A percentile compares a stretch with the other conserved stretches of the same genome.
These are phyloP conservation scores for Hemitrygon akajei DNA, from an alignment of 2,797 vertebrate genomes.

Conservation along the genomic window DNA sequence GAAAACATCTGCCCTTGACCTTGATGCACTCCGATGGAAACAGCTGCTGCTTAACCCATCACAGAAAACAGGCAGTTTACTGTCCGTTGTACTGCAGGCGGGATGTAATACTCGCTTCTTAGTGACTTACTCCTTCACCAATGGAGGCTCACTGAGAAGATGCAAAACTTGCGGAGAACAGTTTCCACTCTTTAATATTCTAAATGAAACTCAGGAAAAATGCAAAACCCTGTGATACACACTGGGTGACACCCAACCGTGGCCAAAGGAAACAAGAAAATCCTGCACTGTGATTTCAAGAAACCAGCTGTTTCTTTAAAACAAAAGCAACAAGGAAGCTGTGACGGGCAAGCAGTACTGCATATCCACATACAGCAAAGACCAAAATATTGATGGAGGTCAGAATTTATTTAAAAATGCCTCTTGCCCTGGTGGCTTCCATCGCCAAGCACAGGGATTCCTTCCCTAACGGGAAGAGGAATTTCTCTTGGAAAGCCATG, in stretches of 20 bases:
- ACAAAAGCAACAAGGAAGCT: neutral
- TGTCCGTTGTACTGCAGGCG: neutral
- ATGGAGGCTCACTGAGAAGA: neutral
- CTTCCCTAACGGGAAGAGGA: no score
- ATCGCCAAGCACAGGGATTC: neutral
- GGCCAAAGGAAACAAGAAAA: neutral
- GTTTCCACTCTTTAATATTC: neutral
- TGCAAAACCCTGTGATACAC: neutral
- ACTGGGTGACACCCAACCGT: no score
- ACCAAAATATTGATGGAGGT: neutral
- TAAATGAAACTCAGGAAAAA: neutral
- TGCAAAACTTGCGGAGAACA: neutral
- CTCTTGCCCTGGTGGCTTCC: neutral
- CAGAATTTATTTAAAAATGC: neutral
- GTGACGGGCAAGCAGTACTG: neutral
- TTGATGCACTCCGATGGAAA: neutral
- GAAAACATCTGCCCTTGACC: no score
- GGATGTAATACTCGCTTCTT: neutral
- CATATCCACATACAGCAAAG: neutral
- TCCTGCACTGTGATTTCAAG: neutral
- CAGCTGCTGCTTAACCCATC: neutral
- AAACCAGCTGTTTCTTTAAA: neutral
- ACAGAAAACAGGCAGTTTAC: neutral
- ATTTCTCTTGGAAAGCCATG: no score
- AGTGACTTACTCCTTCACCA: neutral